Evolutionary conservation across 92 coral and sea anemone genomes (phyloP).

Genomic region (Epizoanthus rinbou): DNA sequence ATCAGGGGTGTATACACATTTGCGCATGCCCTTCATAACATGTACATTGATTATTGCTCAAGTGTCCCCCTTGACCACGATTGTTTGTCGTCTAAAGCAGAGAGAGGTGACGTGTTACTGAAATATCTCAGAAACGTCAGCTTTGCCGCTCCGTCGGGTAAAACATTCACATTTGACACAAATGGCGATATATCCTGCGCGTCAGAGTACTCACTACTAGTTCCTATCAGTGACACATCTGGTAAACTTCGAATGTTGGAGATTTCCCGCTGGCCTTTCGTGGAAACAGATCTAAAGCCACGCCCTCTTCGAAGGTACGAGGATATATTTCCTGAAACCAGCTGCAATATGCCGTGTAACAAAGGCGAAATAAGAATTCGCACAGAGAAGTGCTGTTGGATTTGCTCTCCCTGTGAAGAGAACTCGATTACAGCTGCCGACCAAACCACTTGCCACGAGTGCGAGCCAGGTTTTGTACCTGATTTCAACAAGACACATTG

Average conservation of each 20-base stretch:
- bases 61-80: not conserved
- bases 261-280: conserved; percentile 18
- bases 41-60: conserved; percentile 36
- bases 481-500: conserved; percentile 35
- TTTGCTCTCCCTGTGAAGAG: conserved; percentile 49
- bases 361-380: conserved; percentile 32
- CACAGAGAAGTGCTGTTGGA: conserved; percentile 58
- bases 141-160: conserved; percentile 32
- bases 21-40: conserved; percentile 55
- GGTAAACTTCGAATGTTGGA: conserved; percentile 19
- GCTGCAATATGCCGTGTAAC: conserved; percentile 50
- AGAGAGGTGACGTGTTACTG: conserved; percentile 22
- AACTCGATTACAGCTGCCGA: conserved; percentile 42
- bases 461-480: conserved; percentile 51
- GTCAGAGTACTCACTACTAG: conserved; percentile 51
- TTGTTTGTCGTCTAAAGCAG: conserved; percentile 29
- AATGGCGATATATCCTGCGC: conserved; percentile 50
- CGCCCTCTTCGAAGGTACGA: conserved; percentile 13
- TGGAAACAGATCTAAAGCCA: not conserved
- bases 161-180: conserved; percentile 40
- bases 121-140: conserved; percentile 15
- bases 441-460: conserved; percentile 52
- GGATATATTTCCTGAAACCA: conserved; percentile 37
- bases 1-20: conserved; percentile 56
- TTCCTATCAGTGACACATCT: conserved; percentile 13